phyloP scores from a whole-genome alignment of 2,888 invertebrate species.

The Chamaedrilus cognettii region DNA sequence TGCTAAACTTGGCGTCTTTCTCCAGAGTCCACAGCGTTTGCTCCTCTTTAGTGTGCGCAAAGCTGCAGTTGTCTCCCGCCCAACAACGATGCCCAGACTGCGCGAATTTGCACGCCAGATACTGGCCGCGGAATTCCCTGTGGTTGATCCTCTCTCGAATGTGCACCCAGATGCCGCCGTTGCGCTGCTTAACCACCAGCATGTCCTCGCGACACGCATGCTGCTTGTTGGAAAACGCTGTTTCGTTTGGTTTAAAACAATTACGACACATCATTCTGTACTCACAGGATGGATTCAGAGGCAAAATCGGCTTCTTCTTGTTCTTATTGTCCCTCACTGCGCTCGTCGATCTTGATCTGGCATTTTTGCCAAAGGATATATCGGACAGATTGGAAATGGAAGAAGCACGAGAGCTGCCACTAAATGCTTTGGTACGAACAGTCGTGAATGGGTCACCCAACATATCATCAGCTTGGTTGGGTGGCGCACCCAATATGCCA shows the following conservation, averaged over 20 bases:
- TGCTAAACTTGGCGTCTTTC: slow-evolving; percentile 41
- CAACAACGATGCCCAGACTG: neutral
- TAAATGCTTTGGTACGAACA: too few species aligned
- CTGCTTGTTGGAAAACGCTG: neutral
- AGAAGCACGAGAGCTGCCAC: too few species aligned
- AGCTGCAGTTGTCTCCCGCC: slow-evolving; percentile 48
- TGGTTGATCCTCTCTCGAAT: neutral
- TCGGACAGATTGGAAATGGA: too few species aligned
- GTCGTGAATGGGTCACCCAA: too few species aligned
- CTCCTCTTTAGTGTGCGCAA: slow-evolving; percentile 53
- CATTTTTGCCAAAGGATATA: too few species aligned
- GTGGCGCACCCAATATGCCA: too few species aligned
- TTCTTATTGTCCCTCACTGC: too few species aligned
- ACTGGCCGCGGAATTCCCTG: neutral
- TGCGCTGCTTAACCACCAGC: neutral
- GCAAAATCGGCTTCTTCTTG: too few species aligned
- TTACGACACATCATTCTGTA: neutral
- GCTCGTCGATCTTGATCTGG: too few species aligned
- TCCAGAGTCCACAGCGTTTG: slow-evolving; percentile 53
- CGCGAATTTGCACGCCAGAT: neutral
- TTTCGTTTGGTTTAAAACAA: neutral
- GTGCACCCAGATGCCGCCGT: neutral
- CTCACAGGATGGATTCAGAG: neutral
- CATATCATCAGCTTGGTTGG: too few species aligned
- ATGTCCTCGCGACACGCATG: neutral